phyloP scores from a whole-genome alignment of 2,113 vertebrate genomes.

The Chaetops frenatus region DNA sequence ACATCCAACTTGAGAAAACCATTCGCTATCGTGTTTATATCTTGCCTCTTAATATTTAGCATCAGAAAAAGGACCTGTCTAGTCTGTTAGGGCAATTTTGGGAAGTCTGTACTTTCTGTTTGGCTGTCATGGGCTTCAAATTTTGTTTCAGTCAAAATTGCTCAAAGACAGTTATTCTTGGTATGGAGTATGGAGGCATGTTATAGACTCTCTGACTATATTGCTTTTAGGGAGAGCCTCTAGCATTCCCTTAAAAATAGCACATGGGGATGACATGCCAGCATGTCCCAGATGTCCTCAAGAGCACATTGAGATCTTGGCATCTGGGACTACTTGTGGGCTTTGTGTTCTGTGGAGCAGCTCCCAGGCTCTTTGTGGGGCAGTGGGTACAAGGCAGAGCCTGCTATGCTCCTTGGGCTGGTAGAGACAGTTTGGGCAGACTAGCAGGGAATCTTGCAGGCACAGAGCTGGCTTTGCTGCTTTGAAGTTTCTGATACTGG shows the following conservation, averaged over 20 bases:
- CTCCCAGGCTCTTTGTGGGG: neutral
- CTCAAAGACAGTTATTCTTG: neutral
- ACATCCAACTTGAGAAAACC: neutral
- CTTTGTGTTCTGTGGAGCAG: neutral
- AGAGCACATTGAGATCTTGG: neutral
- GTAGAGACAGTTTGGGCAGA: neutral
- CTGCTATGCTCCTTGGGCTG: neutral
- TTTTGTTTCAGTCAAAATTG: neutral
- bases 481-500: neutral
- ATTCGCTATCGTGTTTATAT: neutral
- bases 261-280: neutral
- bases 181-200: neutral
- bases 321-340: rapidly evolving
- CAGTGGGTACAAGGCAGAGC: neutral
- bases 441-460: neutral
- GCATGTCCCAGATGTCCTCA: neutral
- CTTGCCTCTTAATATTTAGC: neutral
- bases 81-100: neutral
- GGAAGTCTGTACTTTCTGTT: neutral
- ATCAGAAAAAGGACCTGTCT: neutral
- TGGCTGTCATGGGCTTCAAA: neutral
- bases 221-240: neutral
- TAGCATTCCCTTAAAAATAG: neutral
- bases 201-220: neutral
- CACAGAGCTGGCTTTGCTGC: neutral